A percentile compares a stretch with the other conserved stretches of the same genome.
Evolutionary conservation across 2,113 vertebrate genomes (phyloP).

Genomic region (Dasypus novemcinctus): DNA sequence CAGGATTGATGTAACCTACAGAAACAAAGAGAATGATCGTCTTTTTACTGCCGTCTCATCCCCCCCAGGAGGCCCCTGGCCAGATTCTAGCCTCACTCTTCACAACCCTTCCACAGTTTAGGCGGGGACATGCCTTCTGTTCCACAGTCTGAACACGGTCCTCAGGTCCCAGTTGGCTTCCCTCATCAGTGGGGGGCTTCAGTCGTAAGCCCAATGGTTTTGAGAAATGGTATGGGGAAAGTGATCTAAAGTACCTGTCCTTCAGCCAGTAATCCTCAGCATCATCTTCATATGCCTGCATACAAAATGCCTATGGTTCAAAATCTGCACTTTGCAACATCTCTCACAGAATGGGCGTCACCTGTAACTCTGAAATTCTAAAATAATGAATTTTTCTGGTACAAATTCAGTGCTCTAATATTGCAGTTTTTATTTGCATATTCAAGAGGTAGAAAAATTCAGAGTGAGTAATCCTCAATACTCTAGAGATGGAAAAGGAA

Average conservation of each 20-base stretch:
- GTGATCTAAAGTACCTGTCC: background rate
- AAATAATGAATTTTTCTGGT: background rate
- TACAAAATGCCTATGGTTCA: too few species aligned
- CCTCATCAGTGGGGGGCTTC: too few species aligned
- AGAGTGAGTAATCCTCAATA: too few species aligned
- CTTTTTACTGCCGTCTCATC: fast-evolving
- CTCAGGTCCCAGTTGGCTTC: background rate
- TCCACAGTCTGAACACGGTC: background rate
- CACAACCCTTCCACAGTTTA: background rate
- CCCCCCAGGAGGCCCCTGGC: fast-evolving
- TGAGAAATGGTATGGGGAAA: background rate
- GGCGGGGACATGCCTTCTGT: background rate
- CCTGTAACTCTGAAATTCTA: background rate
- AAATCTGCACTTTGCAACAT: background rate
- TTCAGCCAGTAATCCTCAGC: too few species aligned
- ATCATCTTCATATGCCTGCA: background rate
- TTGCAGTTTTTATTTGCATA: background rate
- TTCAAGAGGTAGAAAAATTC: background rate
- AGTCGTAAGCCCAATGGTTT: background rate
- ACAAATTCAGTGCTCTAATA: too few species aligned
- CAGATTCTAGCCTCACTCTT: background rate
- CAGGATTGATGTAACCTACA: background rate
- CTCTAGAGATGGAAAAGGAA: too few species aligned
- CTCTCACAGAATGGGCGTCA: background rate
- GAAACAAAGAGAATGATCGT: background rate